phyloP scores from a whole-genome alignment of 64 coral and sea anemone species.

The Stichodactyla helianthus region DNA sequence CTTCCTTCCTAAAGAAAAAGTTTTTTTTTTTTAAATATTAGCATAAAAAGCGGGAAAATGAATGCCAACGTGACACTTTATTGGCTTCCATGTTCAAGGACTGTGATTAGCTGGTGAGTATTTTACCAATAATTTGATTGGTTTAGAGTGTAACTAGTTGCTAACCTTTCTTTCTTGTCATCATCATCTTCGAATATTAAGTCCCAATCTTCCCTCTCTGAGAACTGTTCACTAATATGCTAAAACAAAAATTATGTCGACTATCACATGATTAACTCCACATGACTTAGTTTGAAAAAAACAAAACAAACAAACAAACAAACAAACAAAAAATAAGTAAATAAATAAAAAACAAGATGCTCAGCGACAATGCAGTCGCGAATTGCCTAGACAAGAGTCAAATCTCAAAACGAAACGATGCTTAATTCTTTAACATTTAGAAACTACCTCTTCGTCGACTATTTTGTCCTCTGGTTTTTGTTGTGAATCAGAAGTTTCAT shows the following conservation, averaged over 20 bases:
- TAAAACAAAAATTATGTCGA: neutral
- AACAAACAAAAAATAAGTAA: too few species aligned
- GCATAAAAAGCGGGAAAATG: neutral
- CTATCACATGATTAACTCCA: neutral
- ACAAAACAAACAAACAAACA: too few species aligned
- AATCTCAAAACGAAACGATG: too few species aligned
- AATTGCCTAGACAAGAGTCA: too few species aligned
- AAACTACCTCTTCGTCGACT: neutral
- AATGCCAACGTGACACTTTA: neutral
- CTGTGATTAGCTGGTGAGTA: neutral
- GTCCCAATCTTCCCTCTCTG: neutral
- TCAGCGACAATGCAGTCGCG: too few species aligned
- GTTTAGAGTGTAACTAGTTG: neutral
- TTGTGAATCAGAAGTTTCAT: neutral
- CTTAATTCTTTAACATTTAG: too few species aligned
- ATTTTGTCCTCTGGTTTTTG: neutral
- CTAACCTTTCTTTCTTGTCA: neutral
- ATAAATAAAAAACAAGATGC: too few species aligned
- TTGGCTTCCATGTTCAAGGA: neutral
- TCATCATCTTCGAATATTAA: neutral
- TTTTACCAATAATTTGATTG: neutral
- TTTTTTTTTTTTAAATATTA: too few species aligned
- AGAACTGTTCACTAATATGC: neutral
- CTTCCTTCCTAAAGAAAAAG: conserved; percentile 2
- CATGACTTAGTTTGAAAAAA: neutral